Conservation (phyloP, 35 echinoderm and acorn worm genomes). For the Diadema setosum region DNA sequence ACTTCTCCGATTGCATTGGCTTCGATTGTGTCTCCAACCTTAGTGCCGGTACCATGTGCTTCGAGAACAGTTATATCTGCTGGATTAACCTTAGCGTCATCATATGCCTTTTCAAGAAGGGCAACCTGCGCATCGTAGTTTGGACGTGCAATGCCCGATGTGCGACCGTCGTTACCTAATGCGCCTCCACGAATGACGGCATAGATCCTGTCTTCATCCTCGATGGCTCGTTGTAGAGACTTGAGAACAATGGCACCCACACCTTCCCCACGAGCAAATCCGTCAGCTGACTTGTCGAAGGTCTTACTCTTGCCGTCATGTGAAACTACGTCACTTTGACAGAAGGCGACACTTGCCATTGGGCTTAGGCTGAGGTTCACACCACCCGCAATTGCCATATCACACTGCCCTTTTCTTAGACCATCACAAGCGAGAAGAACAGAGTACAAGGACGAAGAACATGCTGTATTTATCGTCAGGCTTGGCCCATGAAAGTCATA, state of each 20-base stretch:
- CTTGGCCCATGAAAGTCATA: too few relatives aligned
- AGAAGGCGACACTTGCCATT: conserved; percentile 1
- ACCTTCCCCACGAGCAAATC: conserved; percentile 54
- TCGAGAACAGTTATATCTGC: not conserved
- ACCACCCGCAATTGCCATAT: conserved; percentile 71
- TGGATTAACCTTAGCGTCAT: conserved; percentile 29
- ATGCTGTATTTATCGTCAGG: too few relatives aligned
- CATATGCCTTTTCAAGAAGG: conserved; percentile 17
- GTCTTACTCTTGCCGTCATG: too few relatives aligned
- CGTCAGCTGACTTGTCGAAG: conserved; percentile 48
- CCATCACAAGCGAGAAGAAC: too few relatives aligned
- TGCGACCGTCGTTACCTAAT: conserved; percentile 65
- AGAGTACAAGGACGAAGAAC: too few relatives aligned
- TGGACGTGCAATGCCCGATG: conserved; percentile 49
- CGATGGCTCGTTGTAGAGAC: conserved; percentile 17
- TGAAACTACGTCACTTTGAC: conserved; percentile 66
- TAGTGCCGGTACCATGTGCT: conserved; percentile 54
- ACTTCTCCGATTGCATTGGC: conserved; percentile 25
- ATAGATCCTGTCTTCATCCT: too few relatives aligned
- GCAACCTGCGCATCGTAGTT: conserved; percentile 31
- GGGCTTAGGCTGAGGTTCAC: conserved; percentile 45
- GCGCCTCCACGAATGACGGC: conserved; percentile 64
- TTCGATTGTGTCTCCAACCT: conserved; percentile 46
- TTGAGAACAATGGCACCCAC: conserved; percentile 55
- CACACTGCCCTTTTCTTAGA: too few relatives aligned